Evolutionary conservation across 2,888 invertebrate genomes (phyloP).

Genomic region (Baccha elongata): DNA sequence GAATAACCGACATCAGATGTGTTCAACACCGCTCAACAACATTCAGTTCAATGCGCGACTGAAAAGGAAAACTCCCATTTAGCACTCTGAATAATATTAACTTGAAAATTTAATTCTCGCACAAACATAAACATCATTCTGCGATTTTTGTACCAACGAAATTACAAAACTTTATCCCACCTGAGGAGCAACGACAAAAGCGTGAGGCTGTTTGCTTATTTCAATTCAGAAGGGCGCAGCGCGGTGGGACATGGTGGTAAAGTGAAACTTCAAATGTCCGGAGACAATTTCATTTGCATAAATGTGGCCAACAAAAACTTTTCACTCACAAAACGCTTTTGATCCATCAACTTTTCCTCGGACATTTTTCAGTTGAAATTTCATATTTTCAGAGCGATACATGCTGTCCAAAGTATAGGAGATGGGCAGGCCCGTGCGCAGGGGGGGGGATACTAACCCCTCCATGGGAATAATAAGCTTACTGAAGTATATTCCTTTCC

Average conservation of each 20-base stretch:
- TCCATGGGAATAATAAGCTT: too few species aligned
- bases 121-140: constrained; percentile 64
- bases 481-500: too few species aligned
- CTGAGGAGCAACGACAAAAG: constrained; percentile 25
- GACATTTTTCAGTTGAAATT: constrained; percentile 34
- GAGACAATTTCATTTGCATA: constrained; percentile 73
- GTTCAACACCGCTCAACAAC: constrained; percentile 11
- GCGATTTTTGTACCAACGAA: constrained; percentile 45
- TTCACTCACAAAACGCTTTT: constrained; percentile 63
- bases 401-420: too few species aligned
- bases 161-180: constrained; percentile 67
- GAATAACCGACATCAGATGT: constrained; percentile 10
- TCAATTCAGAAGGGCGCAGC: not conserved
- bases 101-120: constrained; percentile 65
- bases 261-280: constrained; percentile 48
- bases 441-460: too few species aligned
- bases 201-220: not conserved
- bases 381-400: constrained; percentile 37
- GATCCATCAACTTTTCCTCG: constrained; percentile 53
- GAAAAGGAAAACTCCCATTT: constrained; percentile 46
- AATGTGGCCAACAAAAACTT: constrained; percentile 55
- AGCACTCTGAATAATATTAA: constrained; percentile 68
- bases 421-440: not conserved
- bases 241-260: not conserved
- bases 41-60: constrained; percentile 48